A percentile compares a stretch with the other conserved stretches of the same genome.
Evolutionary conservation across 2,888 invertebrate species (phyloP).

Genomic region (Drosophila meridionalis): DNA sequence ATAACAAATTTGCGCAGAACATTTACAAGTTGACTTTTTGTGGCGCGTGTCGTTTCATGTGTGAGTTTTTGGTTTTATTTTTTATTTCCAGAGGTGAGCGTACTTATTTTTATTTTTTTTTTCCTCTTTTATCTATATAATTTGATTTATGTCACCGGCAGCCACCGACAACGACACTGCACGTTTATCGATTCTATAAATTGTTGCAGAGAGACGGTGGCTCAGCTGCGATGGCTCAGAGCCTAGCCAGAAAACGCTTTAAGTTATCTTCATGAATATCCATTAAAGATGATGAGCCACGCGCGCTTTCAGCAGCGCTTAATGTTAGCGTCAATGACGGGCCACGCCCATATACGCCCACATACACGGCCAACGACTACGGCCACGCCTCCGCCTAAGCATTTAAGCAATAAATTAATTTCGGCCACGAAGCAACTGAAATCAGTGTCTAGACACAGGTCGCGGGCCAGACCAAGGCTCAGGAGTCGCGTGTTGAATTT

Average conservation of each 20-base stretch:
- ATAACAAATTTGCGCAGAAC: slow-evolving; percentile 35
- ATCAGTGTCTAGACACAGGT: slow-evolving; percentile 71
- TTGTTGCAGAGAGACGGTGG: neutral
- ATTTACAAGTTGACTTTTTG: slow-evolving; percentile 41
- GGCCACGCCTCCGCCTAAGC: slow-evolving; percentile 12
- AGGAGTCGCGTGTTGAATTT: slow-evolving; percentile 66
- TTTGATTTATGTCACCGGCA: slow-evolving; percentile 65
- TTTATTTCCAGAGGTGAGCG: slow-evolving; percentile 45
- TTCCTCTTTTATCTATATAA: slow-evolving; percentile 52
- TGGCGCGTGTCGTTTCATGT: slow-evolving; percentile 15
- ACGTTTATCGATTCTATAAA: slow-evolving; percentile 45
- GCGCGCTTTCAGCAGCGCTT: slow-evolving; percentile 68
- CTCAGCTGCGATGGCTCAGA: neutral
- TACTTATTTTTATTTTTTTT: slow-evolving; percentile 16
- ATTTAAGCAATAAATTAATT: slow-evolving; percentile 74
- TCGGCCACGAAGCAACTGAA: slow-evolving; percentile 55
- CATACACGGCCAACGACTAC: neutral
- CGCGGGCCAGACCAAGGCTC: slow-evolving; percentile 31
- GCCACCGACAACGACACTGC: slow-evolving; percentile 29
- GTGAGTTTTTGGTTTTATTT: neutral
- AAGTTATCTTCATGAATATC: slow-evolving; percentile 61
- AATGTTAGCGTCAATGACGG: slow-evolving; percentile 65
- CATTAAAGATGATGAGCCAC: slow-evolving; percentile 59
- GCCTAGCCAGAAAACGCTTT: slow-evolving; percentile 30
- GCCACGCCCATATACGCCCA: slow-evolving; percentile 48